Evolutionary conservation across 2,797 vertebrate species (phyloP).

Genomic region (Bovichtus variegatus): DNA sequence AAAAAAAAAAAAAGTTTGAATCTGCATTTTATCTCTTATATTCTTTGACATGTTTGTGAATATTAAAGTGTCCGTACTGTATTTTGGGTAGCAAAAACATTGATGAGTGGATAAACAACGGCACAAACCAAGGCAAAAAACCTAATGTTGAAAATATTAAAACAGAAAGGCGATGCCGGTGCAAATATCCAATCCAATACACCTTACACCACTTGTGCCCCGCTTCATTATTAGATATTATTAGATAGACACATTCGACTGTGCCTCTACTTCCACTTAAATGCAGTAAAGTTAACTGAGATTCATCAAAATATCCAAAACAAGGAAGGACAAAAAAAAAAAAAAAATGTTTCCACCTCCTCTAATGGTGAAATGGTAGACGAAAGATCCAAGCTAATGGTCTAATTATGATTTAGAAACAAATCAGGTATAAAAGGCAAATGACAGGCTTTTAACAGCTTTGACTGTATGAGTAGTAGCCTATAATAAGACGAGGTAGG

Average conservation of each 20-base stretch:
- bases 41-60: not conserved
- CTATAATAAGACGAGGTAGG: conserved; percentile 65
- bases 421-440: conserved; percentile 61
- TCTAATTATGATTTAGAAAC: conserved; percentile 54
- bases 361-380: not conserved
- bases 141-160: not conserved
- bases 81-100: not conserved
- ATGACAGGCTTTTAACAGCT: conserved; percentile 51
- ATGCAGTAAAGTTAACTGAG: not conserved
- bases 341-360: conserved; percentile 2
- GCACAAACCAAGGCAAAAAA: not conserved
- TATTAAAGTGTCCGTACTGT: not conserved
- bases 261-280: not conserved
- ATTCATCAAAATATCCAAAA: conserved; percentile 18
- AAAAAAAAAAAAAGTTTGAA: not conserved
- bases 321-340: too few species aligned
- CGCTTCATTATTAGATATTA: not conserved
- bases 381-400: conserved; percentile 37
- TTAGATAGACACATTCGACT: not conserved
- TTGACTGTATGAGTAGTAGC: conserved; percentile 56
- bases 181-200: too few species aligned
- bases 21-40: not conserved
- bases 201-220: not conserved
- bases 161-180: not conserved
- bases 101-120: not conserved